Conservation (phyloP, 2,797 vertebrate species). For the Neomorphus geoffroyi region DNA sequence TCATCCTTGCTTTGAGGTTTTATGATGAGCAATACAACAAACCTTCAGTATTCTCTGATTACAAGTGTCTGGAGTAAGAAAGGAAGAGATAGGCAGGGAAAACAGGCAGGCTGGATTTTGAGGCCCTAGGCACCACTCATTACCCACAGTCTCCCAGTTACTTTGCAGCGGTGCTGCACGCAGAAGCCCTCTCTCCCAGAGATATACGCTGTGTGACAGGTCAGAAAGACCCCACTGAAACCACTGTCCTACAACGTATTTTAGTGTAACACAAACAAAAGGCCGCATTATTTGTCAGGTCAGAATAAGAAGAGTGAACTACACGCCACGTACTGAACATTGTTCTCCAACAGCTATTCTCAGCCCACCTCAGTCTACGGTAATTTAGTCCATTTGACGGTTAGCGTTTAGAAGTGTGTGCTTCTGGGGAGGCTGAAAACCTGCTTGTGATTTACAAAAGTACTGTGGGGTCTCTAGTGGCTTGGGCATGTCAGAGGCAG, state of each 20-base stretch:
- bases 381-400: neutral
- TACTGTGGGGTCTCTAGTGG: neutral
- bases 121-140: neutral
- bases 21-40: neutral
- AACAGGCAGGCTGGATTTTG: neutral
- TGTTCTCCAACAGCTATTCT: neutral
- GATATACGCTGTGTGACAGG: rapidly evolving
- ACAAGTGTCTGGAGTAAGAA: neutral
- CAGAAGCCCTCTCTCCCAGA: neutral
- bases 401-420: neutral
- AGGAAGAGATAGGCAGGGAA: neutral
- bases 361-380: neutral
- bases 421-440: conserved; percentile 6
- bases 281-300: neutral
- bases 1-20: neutral
- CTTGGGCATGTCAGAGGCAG: neutral
- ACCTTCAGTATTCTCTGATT: neutral
- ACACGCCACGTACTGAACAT: neutral
- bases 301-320: neutral
- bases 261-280: neutral
- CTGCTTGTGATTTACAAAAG: conserved; percentile 23
- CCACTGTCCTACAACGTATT: neutral
- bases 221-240: neutral
- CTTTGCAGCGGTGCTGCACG: neutral
- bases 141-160: neutral